Evolutionary conservation across 2,888 invertebrate species (phyloP), one percentile per base, ranked within the genome.

Genomic region (Torymus tubicola): DNA sequence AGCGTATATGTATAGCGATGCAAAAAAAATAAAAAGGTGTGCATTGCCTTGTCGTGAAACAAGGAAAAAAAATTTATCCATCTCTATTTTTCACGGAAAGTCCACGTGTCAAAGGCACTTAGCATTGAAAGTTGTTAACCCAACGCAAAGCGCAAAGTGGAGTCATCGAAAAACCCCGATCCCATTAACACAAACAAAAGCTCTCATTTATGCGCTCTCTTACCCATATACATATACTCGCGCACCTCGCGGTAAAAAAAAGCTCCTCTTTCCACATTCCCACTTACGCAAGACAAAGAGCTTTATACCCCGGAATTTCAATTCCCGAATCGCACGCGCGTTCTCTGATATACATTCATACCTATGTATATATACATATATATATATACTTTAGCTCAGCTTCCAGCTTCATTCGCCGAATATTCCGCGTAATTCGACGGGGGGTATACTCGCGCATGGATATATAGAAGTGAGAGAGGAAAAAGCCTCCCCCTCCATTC

Each of bases 341-440:
- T 21, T 21, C 42, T 42, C 42, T 42, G 42, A 42, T 42, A 42
- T 42, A 42, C 42, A 42, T 42, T 1, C 10, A 42, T 42, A 42
- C 10, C 5, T 8, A 42, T 8, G 10, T 42, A 8, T 8, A 8
- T 42, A 8, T 42, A 8, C 8, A 3, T 31, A 3, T 31, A 31
- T 31, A 42, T 42, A 42, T 42, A 42, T 42, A 8, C n/a, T n/a
- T 8, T 8, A 8, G 42, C 42, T 42, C 8, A 8, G 42, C 42
- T 42, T 8, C 42, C 1, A 42, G 42, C 69, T 21, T 8, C 31
- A 13, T 55, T 64, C 55, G 64, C 31, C 73, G 61, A 69, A 76
- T 63, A 69, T 42, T 55, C 69, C 16, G 14, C 31, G 76, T 58
- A 65, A 74, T 75, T 55, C 69, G 53, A 1, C 14, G 18, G n/a